phyloP scores from a whole-genome alignment of 2,888 invertebrate species.

The Cheilosia variabilis region DNA sequence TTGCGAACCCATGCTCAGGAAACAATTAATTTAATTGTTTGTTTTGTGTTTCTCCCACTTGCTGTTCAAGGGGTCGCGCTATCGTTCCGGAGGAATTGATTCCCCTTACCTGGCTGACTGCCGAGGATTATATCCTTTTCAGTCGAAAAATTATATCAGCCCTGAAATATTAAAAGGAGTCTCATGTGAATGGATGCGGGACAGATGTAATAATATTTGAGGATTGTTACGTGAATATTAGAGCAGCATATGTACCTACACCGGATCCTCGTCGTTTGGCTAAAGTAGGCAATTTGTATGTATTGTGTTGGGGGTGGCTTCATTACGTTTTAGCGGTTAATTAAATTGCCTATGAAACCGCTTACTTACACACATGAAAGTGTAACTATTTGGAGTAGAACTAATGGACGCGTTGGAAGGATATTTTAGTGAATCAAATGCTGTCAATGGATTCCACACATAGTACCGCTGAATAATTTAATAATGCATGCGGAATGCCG shows the following conservation, averaged over 20 bases:
- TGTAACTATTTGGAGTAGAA: not conserved
- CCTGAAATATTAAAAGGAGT: conserved; percentile 63
- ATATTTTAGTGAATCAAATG: not conserved
- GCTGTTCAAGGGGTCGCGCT: conserved; percentile 23
- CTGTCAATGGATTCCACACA: not conserved
- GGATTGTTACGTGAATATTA: conserved; percentile 51
- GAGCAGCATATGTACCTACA: conserved; percentile 18
- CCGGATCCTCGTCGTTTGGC: conserved; percentile 41
- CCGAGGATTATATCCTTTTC: conserved; percentile 12
- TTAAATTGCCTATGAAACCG: conserved; percentile 72
- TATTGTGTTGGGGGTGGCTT: conserved; percentile 45
- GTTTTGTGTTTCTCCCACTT: conserved; percentile 34
- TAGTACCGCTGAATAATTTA: not conserved
- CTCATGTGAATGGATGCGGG: conserved; percentile 32
- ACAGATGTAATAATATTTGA: conserved; percentile 52
- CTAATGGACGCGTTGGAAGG: not conserved
- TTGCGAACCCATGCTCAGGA: conserved; percentile 30
- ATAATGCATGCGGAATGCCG: not conserved
- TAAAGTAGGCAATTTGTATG: conserved; percentile 70
- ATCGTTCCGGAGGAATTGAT: conserved; percentile 38
- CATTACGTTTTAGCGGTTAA: conserved; percentile 72
- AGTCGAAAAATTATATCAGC: conserved; percentile 50
- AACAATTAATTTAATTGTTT: conserved; percentile 73
- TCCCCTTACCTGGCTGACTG: conserved; percentile 14
- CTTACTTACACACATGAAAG: conserved; percentile 50